phyloP scores from a whole-genome alignment of 2,113 vertebrate genomes.

The Siniperca chuatsi region DNA sequence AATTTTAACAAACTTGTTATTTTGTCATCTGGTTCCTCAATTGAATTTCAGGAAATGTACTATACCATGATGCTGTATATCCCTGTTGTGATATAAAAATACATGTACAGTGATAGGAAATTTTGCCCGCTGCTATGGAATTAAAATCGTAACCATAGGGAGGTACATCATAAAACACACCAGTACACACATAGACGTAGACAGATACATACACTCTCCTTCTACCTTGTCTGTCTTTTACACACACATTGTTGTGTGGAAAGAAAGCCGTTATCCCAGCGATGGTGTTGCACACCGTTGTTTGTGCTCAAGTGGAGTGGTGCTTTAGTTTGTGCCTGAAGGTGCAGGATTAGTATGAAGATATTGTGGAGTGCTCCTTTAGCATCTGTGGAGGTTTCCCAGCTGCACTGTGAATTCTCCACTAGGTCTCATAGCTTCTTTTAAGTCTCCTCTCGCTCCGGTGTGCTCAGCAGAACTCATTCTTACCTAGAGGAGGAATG shows the following conservation, averaged over 20 bases:
- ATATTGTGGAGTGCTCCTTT: constrained; percentile 35
- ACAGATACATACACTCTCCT: background rate
- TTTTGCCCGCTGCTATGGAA: background rate
- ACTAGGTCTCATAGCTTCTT: constrained; percentile 31
- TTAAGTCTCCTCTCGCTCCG: constrained; percentile 22
- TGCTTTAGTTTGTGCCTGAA: constrained; percentile 33
- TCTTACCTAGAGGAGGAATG: constrained; percentile 51
- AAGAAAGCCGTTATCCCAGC: constrained; percentile 34
- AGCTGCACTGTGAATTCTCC: constrained; percentile 31
- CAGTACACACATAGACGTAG: background rate
- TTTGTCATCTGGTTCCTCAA: background rate
- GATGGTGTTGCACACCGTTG: constrained; percentile 1
- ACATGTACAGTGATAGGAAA: background rate
- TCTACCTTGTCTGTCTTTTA: constrained; percentile 11
- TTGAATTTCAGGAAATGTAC: background rate
- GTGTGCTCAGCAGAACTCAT: constrained; percentile 58
- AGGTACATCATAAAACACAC: background rate
- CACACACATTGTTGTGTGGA: constrained; percentile 4
- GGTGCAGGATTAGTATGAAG: constrained; percentile 52
- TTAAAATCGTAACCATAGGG: background rate
- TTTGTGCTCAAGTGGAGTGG: constrained; percentile 26
- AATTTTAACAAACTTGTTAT: background rate
- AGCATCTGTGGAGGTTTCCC: constrained; percentile 51
- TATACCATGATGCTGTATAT: background rate
- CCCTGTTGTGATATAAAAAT: background rate